Base-by-base conservation (phyloP, 2,888 invertebrate species). In the Epirrhoe tristata region DNA sequence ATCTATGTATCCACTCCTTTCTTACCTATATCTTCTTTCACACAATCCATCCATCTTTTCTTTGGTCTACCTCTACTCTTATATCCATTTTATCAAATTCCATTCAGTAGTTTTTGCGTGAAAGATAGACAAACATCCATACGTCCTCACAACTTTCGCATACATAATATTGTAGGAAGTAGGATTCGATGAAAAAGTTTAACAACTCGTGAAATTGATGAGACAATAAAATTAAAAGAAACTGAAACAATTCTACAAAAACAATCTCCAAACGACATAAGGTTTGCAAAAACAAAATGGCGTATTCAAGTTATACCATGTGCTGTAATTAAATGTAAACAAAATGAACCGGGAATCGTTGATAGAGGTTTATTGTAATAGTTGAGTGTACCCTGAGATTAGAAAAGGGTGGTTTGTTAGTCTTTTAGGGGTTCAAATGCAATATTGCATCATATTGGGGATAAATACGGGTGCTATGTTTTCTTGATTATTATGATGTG, bases 311-410 rank as follows among this genome's bases (percentile, higher is more conserved):
- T 51, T 8, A 67, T 24, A 74, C 68, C 81, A 79, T 75, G 80
- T 82, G 81, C 78, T 76, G 74, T 85, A 83, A 85, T 85, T 84
- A 83, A 85, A 85, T 79, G 80, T 79, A 85, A 85, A 85, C 84
- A 85, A 71, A 69, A 67, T 66, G 58, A 64, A 58, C 74, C 69
- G 69, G 71, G 67, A 73, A 66, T 66, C 69, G 84, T 84, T 83
- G 81, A 78, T 84, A 83, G 84, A 84, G 85, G 85, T 75, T 72
- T 76, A n/a, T 6, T 81, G 70, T 80, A 77, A 80, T 80, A 81
- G 79, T 69, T 77, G 74, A 77, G 77, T 77, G 78, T 75, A 70
- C 77, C 76, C 77, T 71, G 62, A 83, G 83, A 83, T 83, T 83
- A 80, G 74, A 70, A 70, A 73, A 74, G 77, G 78, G 72, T 75